Evolutionary conservation across 1,140 invertebrate species (phyloP).

Genomic region (Trigoniulus corallinus): DNA sequence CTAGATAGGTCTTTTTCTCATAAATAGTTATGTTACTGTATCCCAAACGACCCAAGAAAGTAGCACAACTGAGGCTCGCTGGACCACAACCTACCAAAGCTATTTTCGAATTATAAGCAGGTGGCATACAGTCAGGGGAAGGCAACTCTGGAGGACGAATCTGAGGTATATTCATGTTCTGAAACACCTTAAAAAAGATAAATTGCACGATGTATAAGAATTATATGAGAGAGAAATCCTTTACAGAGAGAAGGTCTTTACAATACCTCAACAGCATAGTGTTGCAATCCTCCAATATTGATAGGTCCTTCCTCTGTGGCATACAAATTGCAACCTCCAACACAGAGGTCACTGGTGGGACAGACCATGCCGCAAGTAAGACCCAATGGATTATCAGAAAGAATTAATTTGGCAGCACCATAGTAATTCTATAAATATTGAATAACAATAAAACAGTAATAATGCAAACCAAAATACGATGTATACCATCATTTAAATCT

Average conservation of each 20-base stretch:
- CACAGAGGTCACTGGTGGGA: slow-evolving; percentile 93
- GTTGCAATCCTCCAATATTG: slow-evolving; percentile 95
- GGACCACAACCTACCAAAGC: slow-evolving; percentile 87
- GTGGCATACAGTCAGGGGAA: slow-evolving; percentile 28
- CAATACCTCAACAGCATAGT: slow-evolving; percentile 83
- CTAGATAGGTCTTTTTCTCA: slow-evolving; percentile 71
- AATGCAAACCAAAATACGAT: slow-evolving; percentile 2
- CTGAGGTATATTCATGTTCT: slow-evolving; percentile 81
- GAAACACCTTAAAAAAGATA: slow-evolving; percentile 51
- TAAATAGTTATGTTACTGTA: slow-evolving; percentile 84
- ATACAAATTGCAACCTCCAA: slow-evolving; percentile 90
- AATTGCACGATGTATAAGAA: not conserved
- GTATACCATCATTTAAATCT: not conserved
- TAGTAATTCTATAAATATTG: slow-evolving; percentile 68
- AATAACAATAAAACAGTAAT: not conserved
- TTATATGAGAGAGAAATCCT: slow-evolving; percentile 6
- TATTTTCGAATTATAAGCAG: slow-evolving; percentile 53
- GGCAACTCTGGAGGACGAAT: slow-evolving; percentile 47
- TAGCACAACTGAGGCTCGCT: slow-evolving; percentile 90
- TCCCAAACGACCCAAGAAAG: slow-evolving; percentile 80
- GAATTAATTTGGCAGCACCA: slow-evolving; percentile 87
- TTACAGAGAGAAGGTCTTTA: not conserved
- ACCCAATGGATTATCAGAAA: slow-evolving; percentile 92
- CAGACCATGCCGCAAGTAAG: slow-evolving; percentile 98
- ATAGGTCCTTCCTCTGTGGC: slow-evolving; percentile 93